Conservation (phyloP, 2,888 invertebrate species). For the Chymomyza procnemis region DNA sequence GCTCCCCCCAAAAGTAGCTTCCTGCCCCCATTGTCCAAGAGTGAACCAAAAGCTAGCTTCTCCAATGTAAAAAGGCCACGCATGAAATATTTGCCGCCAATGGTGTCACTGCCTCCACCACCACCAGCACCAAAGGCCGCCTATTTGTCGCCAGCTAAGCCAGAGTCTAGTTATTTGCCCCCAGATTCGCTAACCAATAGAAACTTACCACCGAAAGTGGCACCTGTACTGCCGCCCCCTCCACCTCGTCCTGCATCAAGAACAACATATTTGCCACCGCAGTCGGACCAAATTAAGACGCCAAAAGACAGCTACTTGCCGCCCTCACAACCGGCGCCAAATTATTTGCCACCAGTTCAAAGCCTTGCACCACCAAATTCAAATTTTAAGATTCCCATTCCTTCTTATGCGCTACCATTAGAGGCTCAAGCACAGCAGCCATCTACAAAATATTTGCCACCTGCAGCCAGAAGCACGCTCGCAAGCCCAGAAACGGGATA, state of each 20-base stretch:
- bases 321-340: not conserved
- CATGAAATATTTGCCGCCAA: slow-evolving; percentile 30
- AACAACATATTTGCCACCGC: slow-evolving; percentile 12
- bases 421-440: slow-evolving; percentile 1
- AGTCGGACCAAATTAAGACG: not conserved
- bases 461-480: slow-evolving; percentile 4
- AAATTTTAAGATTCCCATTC: slow-evolving; percentile 66
- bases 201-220: slow-evolving; percentile 15
- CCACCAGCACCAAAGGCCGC: slow-evolving; percentile 31
- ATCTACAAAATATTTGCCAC: slow-evolving; percentile 22
- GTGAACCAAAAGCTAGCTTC: not conserved
- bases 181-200: not conserved
- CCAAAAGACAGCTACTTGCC: not conserved
- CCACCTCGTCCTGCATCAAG: slow-evolving; percentile 15
- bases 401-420: slow-evolving; percentile 64
- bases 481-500: slow-evolving; percentile 47
- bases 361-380: slow-evolving; percentile 10
- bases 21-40: slow-evolving; percentile 17
- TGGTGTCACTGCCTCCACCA: slow-evolving; percentile 30
- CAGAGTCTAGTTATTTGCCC: slow-evolving; percentile 9
- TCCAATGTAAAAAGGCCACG: slow-evolving; percentile 24
- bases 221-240: slow-evolving; percentile 7
- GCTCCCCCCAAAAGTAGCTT: slow-evolving; percentile 19
- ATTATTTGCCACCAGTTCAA: slow-evolving; percentile 19
- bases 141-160: slow-evolving; percentile 40